phyloP scores from a whole-genome alignment of 2,113 vertebrate genomes.

The Rhinolophus ferrumequinum region DNA sequence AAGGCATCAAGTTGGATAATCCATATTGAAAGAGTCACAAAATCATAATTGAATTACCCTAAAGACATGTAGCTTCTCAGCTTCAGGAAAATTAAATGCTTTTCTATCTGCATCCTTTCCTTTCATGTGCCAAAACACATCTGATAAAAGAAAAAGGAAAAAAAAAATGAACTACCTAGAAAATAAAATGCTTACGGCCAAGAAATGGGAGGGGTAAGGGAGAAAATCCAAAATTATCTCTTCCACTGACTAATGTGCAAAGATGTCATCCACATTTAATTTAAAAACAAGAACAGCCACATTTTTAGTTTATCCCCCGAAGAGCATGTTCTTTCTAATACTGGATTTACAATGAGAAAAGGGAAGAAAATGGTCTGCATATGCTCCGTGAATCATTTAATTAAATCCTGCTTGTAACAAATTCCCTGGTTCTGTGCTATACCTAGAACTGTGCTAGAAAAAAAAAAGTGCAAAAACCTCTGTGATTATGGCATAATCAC shows the following conservation, averaged over 20 bases:
- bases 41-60: not conserved
- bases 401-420: constrained; percentile 19
- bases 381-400: constrained; percentile 6
- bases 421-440: constrained; percentile 31
- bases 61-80: not conserved
- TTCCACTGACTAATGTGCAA: not conserved
- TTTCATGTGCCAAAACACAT: not conserved
- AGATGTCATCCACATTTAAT: not conserved
- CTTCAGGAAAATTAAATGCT: constrained; percentile 14
- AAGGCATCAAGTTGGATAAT: not conserved
- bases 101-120: not conserved
- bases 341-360: constrained; percentile 43
- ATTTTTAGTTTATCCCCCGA: not conserved
- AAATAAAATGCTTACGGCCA: not conserved
- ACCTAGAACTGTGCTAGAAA: not conserved
- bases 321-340: not conserved
- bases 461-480: constrained; percentile 1
- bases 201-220: not conserved
- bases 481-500: not conserved
- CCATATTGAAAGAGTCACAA: not conserved
- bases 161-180: not conserved
- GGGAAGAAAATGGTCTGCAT: not conserved
- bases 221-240: not conserved
- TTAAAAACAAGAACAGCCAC: constrained; percentile 36
- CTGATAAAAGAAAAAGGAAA: not conserved